Base-by-base conservation (phyloP, 2,113 vertebrate genomes). In the Caloenas nicobarica region DNA sequence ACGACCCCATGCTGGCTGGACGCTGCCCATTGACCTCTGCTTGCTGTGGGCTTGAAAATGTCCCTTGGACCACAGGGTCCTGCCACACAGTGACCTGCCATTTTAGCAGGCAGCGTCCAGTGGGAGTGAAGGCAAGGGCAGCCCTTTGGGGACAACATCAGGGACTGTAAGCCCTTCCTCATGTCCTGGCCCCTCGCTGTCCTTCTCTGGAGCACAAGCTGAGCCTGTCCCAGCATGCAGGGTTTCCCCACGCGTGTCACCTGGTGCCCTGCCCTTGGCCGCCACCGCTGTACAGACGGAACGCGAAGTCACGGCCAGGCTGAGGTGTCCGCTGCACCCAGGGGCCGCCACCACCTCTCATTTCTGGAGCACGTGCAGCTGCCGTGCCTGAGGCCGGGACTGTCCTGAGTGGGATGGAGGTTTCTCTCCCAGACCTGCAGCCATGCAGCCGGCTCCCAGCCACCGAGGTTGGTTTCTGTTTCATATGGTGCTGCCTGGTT, bases 151-250 rank as follows among this genome's bases (percentile, higher is more conserved):
- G 34, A 57, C 28, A 34, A 6, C 17, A 58, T 14, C 13, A 62
- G 60, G 28, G 33, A n/a, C 34, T 0, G 0, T 16, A 62, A 46
- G 15, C 29, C 28, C n/a, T 73, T 69, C 66, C 9, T 62, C 2
- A 5, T 13, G 18, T 68, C 29, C 17, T 33, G 28, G 24, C 42
- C 29, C 42, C 15, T 61, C 16, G 10, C 16, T 56, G 3, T 44
- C 19, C 28, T 33, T 69, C 22, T 9, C 42, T 1, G 1, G 31
- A 42, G n/a, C 48, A 29, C 42, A 53, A 25, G 26, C 28, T 34
- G 54, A 79, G 54, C 34, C 53, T 0, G 0, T 33, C 22, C 11
- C 4, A 4, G 31, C 0, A 0, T 11, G 17, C 22, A 22, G 17
- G 21, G 19, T 31, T 54, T 66, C 16, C 19, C 31, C 0, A 0